Percentiles rank a stretch among this genome's conserved stretches.
These are phyloP conservation scores for Coelopa pilipes DNA, from an alignment of 2,888 invertebrate genomes.

Conservation along the genomic window DNA sequence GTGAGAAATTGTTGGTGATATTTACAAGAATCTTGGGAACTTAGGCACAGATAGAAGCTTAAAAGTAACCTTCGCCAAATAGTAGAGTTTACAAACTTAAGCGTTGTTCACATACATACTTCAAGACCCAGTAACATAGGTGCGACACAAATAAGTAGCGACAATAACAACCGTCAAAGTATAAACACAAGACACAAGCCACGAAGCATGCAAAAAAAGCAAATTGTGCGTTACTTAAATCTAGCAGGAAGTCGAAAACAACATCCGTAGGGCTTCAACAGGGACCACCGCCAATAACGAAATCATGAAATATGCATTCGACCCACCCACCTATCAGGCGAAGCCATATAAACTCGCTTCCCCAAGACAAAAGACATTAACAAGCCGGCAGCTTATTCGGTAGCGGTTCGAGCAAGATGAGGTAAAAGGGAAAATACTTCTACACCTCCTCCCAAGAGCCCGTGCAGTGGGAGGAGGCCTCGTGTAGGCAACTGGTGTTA, in stretches of 20 bases:
- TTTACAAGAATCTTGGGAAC: slow-evolving; percentile 49
- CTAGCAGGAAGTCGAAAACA: no score
- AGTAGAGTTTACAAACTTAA: background rate
- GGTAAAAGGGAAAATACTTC: no score
- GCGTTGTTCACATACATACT: background rate
- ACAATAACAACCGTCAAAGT: background rate
- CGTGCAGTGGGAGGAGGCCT: no score
- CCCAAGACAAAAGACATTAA: background rate
- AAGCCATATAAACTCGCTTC: background rate
- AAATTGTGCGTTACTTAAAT: no score
- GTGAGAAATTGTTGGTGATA: slow-evolving; percentile 62
- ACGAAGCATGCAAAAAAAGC: no score
- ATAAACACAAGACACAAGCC: slow-evolving; percentile 1
- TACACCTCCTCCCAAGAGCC: no score
- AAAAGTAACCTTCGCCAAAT: slow-evolving; percentile 19
- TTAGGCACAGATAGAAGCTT: slow-evolving; percentile 7
- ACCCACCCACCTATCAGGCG: background rate
- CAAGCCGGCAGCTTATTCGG: background rate
- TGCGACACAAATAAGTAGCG: slow-evolving; percentile 2
- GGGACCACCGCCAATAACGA: slow-evolving; percentile 6
- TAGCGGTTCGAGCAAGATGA: no score
- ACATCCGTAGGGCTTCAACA: slow-evolving; percentile 43
- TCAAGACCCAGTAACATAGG: slow-evolving; percentile 9
- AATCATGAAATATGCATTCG: slow-evolving; percentile 30
- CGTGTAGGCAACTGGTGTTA: no score